Evolutionary conservation across 92 coral and sea anemone genomes (phyloP), one percentile per base, ranked within the genome.

Genomic region (Zoanthus solanderi): DNA sequence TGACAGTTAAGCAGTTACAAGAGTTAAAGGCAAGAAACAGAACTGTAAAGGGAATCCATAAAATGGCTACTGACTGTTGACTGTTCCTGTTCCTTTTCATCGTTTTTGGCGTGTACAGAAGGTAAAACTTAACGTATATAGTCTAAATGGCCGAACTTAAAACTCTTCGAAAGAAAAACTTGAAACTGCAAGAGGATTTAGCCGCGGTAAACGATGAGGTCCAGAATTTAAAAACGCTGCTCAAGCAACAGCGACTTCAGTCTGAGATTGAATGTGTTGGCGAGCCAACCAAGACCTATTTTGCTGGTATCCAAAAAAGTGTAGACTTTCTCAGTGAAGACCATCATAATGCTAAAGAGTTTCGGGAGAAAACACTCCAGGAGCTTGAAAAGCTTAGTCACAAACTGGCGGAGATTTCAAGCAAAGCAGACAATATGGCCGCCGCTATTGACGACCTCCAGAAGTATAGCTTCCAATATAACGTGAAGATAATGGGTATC

Each of bases 181-280:
- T 78, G 63, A 78, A 78, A 37, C 83, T 78, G 23, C 53, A 78
- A n/a, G 83, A 48, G 53, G 83, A 78, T 18, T 29, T 78, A 44
- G 23, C 83, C 45, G 83, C 83, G 30, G 63, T 78, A 29, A 78
- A 44, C 67, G 32, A 52, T 52, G 44, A 78, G 56, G 67, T 78
- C 83, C 83, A 78, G 60, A 78, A 78, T 47, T 67, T 78, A 52
- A 78, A 53, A 78, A 47, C 23, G 29, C 29, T 32, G 56, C 48
- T 78, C 83, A 23, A 52, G 83, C 83, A 78, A 53, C 83, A 78
- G 67, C 83, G 83, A 78, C 69, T 78, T 78, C 83, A 78, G 67
- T 47, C 71, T 16, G 83, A 78, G 67, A 78, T 78, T 5, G 83
- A 78, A 52, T 52, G 67, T 47, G 83, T 78, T 78, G 83, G 83